phyloP scores from a whole-genome alignment of 2,113 vertebrate species.

The Hydrochoerus hydrochaeris region DNA sequence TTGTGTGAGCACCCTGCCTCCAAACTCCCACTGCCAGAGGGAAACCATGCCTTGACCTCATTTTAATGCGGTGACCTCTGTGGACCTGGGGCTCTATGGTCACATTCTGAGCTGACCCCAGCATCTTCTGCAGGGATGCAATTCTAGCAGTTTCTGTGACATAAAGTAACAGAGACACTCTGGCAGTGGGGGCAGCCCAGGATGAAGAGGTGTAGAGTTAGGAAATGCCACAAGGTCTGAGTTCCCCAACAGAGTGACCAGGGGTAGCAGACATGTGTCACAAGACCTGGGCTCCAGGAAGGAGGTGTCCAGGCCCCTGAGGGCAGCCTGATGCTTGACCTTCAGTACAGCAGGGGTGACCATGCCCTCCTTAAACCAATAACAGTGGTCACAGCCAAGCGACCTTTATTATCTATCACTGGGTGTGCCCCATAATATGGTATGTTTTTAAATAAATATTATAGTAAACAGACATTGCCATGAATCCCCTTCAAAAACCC shows the following conservation, averaged over 20 bases:
- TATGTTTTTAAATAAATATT: background rate
- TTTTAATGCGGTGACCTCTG: background rate
- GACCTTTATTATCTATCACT: too few species aligned
- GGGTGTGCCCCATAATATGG: background rate
- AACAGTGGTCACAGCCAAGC: accelerated
- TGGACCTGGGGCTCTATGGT: background rate
- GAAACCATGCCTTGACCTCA: background rate
- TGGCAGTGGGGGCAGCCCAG: background rate
- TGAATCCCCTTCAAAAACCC: background rate
- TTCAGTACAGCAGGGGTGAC: accelerated
- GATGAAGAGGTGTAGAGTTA: background rate
- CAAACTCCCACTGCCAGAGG: background rate
- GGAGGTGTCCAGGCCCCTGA: background rate
- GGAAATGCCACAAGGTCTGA: accelerated
- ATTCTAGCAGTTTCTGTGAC: background rate
- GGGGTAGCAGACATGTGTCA: background rate
- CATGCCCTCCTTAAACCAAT: accelerated
- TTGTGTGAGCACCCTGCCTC: too few species aligned
- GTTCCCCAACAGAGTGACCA: background rate
- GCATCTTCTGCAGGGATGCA: too few species aligned
- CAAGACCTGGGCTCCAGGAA: background rate
- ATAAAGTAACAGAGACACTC: background rate
- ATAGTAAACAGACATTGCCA: background rate
- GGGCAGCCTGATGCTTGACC: accelerated
- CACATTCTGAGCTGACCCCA: background rate